phyloP scores from a whole-genome alignment of 2,113 vertebrate genomes.

The Sclerurus mexicanus region DNA sequence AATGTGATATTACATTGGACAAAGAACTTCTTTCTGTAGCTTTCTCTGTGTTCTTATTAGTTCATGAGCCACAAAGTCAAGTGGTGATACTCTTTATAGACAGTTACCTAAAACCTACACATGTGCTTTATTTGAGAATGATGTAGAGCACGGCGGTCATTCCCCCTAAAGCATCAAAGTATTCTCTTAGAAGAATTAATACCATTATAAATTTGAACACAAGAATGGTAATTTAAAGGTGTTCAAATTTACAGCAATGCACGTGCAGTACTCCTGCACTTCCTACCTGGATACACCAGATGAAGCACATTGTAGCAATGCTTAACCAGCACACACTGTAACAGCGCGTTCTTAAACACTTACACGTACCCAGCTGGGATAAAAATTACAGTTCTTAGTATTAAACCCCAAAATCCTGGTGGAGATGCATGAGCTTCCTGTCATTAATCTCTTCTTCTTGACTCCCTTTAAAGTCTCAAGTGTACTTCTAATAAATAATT shows the following conservation, averaged over 20 bases:
- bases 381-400: background rate
- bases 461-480: background rate
- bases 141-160: background rate
- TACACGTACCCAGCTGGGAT: background rate
- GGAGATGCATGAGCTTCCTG: background rate
- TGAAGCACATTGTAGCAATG: background rate
- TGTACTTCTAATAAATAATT: background rate
- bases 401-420: background rate
- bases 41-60: background rate
- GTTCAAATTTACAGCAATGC: background rate
- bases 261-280: background rate
- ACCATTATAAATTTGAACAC: background rate
- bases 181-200: background rate
- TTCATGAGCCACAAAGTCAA: background rate
- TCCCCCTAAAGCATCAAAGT: background rate
- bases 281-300: background rate
- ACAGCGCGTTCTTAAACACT: background rate
- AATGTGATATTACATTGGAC: background rate
- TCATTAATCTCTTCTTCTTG: background rate
- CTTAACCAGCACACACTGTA: background rate
- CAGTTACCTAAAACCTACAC: background rate
- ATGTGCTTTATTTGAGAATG: background rate
- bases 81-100: background rate
- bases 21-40: background rate
- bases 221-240: background rate